phyloP scores from a whole-genome alignment of 2,113 vertebrate genomes.

The Dolichallabes microphthalmus region DNA sequence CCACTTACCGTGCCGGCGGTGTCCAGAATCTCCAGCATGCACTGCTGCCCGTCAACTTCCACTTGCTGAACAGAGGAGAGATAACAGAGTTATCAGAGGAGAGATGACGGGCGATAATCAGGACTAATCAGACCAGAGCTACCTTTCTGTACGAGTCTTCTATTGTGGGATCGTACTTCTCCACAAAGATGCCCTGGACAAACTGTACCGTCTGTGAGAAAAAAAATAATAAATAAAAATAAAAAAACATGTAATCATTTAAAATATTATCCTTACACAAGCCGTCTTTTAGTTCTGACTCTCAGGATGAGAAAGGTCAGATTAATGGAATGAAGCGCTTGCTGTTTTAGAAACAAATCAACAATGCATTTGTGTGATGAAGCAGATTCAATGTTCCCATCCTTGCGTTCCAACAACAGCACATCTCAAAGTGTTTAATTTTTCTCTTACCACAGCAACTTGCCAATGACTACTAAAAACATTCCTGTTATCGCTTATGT shows the following conservation, averaged over 20 bases:
- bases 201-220: constrained; percentile 92
- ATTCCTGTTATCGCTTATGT: background rate
- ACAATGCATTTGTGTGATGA: background rate
- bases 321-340: background rate
- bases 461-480: background rate
- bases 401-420: background rate
- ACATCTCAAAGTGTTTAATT: background rate
- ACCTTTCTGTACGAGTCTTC: constrained; percentile 99
- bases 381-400: background rate
- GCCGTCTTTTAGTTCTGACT: background rate
- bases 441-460: background rate
- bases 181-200: constrained; percentile 99
- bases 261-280: background rate
- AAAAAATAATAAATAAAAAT: constrained; percentile 5
- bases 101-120: background rate
- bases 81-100: background rate
- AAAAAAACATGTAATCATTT: background rate
- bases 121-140: constrained; percentile 43
- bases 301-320: background rate
- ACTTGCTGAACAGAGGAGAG: constrained; percentile 82
- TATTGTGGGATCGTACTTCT: constrained; percentile 99
- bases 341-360: background rate
- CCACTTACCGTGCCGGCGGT: constrained; percentile 95
- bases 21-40: constrained; percentile 99
- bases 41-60: constrained; percentile 97